Conservation (phyloP, 2,888 invertebrate species). For the Carcina quercana region DNA sequence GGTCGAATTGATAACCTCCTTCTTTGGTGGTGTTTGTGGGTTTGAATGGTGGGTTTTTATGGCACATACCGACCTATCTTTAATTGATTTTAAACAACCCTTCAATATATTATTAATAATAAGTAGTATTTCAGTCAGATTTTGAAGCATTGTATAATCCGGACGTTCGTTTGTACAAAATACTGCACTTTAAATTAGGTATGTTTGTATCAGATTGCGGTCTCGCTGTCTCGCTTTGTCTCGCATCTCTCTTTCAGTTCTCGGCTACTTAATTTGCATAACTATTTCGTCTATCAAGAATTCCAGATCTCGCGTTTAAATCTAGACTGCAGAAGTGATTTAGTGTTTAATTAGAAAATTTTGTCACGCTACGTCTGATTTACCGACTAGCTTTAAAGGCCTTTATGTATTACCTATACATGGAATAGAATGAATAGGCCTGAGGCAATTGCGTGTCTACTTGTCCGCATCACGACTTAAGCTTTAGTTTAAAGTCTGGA, state of each 20-base stretch:
- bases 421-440: too few species aligned
- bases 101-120: neutral
- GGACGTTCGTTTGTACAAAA: neutral
- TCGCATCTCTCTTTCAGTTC: constrained; percentile 7
- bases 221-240: constrained; percentile 27
- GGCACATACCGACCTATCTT: too few species aligned
- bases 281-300: constrained; percentile 34
- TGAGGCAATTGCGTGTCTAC: too few species aligned
- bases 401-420: too few species aligned
- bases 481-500: too few species aligned
- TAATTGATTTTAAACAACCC: too few species aligned
- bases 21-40: too few species aligned
- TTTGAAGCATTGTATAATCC: neutral
- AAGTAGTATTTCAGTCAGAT: neutral
- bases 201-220: neutral
- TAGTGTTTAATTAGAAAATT: constrained; percentile 9
- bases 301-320: constrained; percentile 27
- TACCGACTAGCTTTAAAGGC: neutral
- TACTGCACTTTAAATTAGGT: constrained; percentile 2
- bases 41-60: too few species aligned
- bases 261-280: constrained; percentile 31
- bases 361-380: neutral
- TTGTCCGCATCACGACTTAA: too few species aligned
- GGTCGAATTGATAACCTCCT: too few species aligned
- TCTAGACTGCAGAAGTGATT: constrained; percentile 30